Conservation (phyloP, 2,888 invertebrate species). For the Lepidochrysops patricia region DNA sequence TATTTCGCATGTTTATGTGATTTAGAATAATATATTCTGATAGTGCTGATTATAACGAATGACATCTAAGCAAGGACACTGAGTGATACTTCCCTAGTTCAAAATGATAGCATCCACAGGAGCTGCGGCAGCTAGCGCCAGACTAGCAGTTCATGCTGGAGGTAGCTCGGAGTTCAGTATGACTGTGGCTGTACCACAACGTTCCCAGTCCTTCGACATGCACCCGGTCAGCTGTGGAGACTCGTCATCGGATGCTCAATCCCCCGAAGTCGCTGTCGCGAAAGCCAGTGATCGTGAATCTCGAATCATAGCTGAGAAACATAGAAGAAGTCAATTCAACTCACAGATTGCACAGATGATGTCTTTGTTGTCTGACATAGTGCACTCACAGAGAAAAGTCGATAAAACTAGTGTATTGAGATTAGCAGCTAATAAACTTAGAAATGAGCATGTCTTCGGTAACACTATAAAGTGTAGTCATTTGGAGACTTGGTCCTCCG, state of each 20-base stretch:
- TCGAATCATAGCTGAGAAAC: slow-evolving; percentile 92
- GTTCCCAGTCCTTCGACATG: slow-evolving; percentile 36
- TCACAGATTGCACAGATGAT: slow-evolving; percentile 88
- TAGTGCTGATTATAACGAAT: slow-evolving; percentile 24
- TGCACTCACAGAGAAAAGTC: slow-evolving; percentile 86
- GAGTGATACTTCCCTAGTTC: slow-evolving; percentile 14
- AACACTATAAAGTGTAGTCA: slow-evolving; percentile 65
- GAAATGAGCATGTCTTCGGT: slow-evolving; percentile 83
- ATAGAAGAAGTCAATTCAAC: slow-evolving; percentile 91
- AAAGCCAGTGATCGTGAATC: slow-evolving; percentile 84
- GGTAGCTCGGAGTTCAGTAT: slow-evolving; percentile 41
- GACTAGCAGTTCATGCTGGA: slow-evolving; percentile 38
- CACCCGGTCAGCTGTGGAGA: slow-evolving; percentile 46
- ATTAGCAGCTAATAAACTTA: slow-evolving; percentile 88
- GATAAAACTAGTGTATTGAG: slow-evolving; percentile 94
- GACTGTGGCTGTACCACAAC: slow-evolving; percentile 39
- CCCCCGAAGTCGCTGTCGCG: slow-evolving; percentile 50
- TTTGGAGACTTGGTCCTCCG: slow-evolving; percentile 66
- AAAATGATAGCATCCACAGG: slow-evolving; percentile 49
- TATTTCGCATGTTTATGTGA: slow-evolving; percentile 18
- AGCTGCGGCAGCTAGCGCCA: slow-evolving; percentile 38
- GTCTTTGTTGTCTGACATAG: slow-evolving; percentile 86
- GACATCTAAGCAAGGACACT: slow-evolving; percentile 27
- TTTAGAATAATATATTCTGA: slow-evolving; percentile 23
- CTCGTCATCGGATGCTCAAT: slow-evolving; percentile 60